phyloP scores from a whole-genome alignment of 2,888 invertebrate genomes.

The Coenonympha glycerion region DNA sequence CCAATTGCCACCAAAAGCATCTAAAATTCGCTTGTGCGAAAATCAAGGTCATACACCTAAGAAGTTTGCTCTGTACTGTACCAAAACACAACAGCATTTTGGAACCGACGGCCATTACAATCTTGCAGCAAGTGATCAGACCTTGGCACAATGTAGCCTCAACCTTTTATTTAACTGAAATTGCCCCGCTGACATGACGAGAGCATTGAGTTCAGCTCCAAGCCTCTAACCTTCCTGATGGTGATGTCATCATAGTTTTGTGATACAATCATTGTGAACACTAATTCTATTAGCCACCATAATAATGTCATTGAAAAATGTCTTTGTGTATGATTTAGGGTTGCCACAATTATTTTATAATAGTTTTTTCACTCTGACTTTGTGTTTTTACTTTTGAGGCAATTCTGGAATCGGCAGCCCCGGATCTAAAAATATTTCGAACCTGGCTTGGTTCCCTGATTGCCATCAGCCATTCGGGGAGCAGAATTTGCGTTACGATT shows the following conservation, averaged over 20 bases:
- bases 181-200: constrained; percentile 33
- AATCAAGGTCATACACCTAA: too few species aligned
- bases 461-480: too few species aligned
- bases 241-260: constrained; percentile 30
- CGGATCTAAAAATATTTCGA: too few species aligned
- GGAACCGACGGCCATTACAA: background rate
- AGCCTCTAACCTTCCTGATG: constrained; percentile 26
- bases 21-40: too few species aligned
- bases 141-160: constrained; percentile 21
- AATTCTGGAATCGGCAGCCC: too few species aligned
- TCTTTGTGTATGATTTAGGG: background rate
- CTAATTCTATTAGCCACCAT: background rate
- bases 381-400: too few species aligned
- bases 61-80: too few species aligned
- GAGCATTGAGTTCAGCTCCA: constrained; percentile 25
- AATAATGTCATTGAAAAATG: background rate
- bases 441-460: too few species aligned
- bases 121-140: constrained; percentile 2
- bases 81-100: background rate
- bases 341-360: too few species aligned
- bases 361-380: too few species aligned
- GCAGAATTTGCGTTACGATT: too few species aligned
- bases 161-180: constrained; percentile 28
- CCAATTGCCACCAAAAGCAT: too few species aligned
- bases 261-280: constrained; percentile 11